Percentiles rank a stretch among this genome's conserved stretches.
Conservation (phyloP, 1,140 invertebrate genomes). For the Drosophila murphyi region DNA sequence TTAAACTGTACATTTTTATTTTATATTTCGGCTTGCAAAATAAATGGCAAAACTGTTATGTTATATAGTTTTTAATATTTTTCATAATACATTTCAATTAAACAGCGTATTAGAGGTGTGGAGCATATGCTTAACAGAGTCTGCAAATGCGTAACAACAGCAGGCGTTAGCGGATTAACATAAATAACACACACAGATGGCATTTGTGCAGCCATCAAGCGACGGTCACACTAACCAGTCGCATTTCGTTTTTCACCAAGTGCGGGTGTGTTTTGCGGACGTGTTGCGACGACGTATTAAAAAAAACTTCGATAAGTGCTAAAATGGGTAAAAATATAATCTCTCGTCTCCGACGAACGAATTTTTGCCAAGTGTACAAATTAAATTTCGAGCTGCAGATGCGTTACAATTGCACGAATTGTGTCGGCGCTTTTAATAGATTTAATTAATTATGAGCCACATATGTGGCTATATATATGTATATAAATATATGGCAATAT, state of each 20-base stretch:
- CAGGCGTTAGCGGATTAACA: not conserved
- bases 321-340: conserved; percentile 53
- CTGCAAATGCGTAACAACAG: not conserved
- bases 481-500: not conserved
- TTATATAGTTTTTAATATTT: not conserved
- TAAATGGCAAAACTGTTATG: no score
- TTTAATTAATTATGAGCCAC: conserved; percentile 46
- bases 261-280: conserved; percentile 41
- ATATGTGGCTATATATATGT: conserved; percentile 18
- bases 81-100: not conserved
- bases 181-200: not conserved
- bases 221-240: conserved; percentile 35
- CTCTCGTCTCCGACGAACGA: conserved; percentile 12
- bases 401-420: conserved; percentile 7
- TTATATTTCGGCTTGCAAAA: no score
- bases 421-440: conserved; percentile 27
- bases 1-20: no score
- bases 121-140: not conserved
- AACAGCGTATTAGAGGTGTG: not conserved
- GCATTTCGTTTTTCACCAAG: conserved; percentile 38
- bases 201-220: conserved; percentile 1
- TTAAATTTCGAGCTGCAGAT: conserved; percentile 10
- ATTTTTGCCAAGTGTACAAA: conserved; percentile 28
- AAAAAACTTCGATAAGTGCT: conserved; percentile 54
- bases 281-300: conserved; percentile 48